Evolutionary conservation across 2,113 vertebrate genomes (phyloP).

Genomic region (Muntiacus muntjak): DNA sequence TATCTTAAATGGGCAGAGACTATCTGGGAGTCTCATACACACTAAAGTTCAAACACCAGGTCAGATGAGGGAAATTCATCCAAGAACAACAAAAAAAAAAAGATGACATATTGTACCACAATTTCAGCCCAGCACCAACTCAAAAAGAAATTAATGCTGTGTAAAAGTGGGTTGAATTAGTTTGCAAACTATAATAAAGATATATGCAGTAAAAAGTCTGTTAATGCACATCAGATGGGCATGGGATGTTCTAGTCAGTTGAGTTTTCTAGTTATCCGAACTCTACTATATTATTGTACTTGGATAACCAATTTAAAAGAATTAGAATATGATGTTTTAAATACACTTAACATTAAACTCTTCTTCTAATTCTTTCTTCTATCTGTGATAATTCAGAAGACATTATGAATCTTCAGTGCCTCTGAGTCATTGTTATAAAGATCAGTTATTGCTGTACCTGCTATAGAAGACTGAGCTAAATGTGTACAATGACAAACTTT

Average conservation of each 20-base stretch:
- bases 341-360: conserved; percentile 67
- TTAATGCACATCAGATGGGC: conserved; percentile 25
- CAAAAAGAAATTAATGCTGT: conserved; percentile 70
- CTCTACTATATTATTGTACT: conserved; percentile 62
- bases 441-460: conserved; percentile 46
- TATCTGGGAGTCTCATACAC: background rate
- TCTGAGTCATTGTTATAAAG: conserved; percentile 56
- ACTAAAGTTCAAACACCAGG: background rate
- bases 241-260: conserved; percentile 14
- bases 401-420: conserved; percentile 38
- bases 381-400: conserved; percentile 60
- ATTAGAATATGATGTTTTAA: conserved; percentile 68
- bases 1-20: background rate
- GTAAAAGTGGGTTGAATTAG: conserved; percentile 78
- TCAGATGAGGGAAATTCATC: background rate
- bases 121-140: conserved; percentile 21
- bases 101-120: background rate
- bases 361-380: conserved; percentile 61
- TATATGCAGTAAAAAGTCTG: conserved; percentile 40
- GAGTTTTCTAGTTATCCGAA: conserved; percentile 66
- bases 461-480: conserved; percentile 45
- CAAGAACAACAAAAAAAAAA: background rate
- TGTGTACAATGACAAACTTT: conserved; percentile 58
- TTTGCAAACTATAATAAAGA: conserved; percentile 38
- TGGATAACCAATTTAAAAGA: conserved; percentile 65